These are phyloP conservation scores for Probosciger aterrimus DNA, from an alignment of 2,113 vertebrate genomes.

Conservation along the genomic window DNA sequence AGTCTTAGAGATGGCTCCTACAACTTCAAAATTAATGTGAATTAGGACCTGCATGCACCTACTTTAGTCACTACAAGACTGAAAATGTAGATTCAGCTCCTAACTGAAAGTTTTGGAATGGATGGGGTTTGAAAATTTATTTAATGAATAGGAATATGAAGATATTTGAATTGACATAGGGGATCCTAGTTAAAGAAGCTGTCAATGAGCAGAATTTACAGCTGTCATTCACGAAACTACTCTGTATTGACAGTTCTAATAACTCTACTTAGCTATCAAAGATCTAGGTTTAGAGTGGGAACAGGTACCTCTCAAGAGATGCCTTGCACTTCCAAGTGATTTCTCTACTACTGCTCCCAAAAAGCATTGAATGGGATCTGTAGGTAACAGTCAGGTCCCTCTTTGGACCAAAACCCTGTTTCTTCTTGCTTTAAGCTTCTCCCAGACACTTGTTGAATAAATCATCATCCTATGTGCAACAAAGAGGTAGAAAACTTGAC, in stretches of 20 bases:
- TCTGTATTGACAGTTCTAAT: not conserved
- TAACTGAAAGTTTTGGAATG: not conserved
- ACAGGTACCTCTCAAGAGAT: not conserved
- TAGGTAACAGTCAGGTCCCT: not conserved
- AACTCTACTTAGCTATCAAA: not conserved
- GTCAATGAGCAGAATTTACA: not conserved
- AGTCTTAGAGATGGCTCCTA: not conserved
- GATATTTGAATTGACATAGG: not conserved
- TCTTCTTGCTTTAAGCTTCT: not conserved
- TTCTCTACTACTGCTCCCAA: not conserved
- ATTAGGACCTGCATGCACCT: not conserved
- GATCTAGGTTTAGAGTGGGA: not conserved
- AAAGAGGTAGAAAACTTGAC: not conserved
- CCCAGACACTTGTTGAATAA: not conserved
- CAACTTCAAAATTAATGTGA: not conserved
- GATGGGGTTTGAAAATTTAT: not conserved
- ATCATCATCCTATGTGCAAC: not conserved
- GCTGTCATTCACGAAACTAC: not conserved
- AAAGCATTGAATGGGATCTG: not conserved
- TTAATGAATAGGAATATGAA: not conserved
- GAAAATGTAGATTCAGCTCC: not conserved
- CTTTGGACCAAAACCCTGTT: not conserved
- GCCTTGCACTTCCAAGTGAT: not conserved
- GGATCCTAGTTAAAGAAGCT: not conserved
- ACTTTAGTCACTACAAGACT: not conserved